Evolutionary conservation across 30 jellyfish, hydroid and myxozoan genomes (phyloP), one percentile per base, ranked within the genome.

Genomic region (Aurelia sp.): DNA sequence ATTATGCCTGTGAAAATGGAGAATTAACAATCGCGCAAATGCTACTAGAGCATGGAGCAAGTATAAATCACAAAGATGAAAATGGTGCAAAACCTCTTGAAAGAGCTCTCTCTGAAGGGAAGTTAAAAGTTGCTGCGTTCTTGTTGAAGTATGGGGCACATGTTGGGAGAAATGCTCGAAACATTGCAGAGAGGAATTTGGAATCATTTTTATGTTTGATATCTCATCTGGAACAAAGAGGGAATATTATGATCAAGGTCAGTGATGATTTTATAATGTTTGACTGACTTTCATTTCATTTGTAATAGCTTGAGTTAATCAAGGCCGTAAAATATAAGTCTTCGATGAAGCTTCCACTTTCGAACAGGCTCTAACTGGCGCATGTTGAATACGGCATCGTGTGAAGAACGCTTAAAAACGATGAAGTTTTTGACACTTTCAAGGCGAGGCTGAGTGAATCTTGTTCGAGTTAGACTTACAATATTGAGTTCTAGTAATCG

Each of bases 241-340:
- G 89, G 58, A 86, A 76, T 62, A 73, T 79, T 20, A 71, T 74
- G 89, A 67, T 86, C 0, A 76, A 76, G 95, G 95, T 86, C 65
- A 47, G 73, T 16, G n/a, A 55, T 7, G 17, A 13, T 20, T n/a
- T 40, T 30, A 19, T 12, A 22, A 1, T 0, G n/a, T 22, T 3
- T 3, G 13, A n/a, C 15, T 40, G 15, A 9, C 18, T 27, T 37
- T 37, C 4, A 35, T 71, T 3, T 71, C 41, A 41, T 65, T 65
- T 65, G 18, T 65, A 0, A 19, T 6, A 23, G 76, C 16, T 65
- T 23, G 44, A 11, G 11, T 17, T 31, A 0, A 4, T 11, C 67
- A 20, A 58, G 67, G 22, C 67, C 23, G 23, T 20, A 57, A n/a
- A n/a, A n/a, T n/a, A n/a, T n/a, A n/a, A n/a, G 19, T 12, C 65